Conservation (phyloP, 1,140 invertebrate genomes). For the Atta colombica region DNA sequence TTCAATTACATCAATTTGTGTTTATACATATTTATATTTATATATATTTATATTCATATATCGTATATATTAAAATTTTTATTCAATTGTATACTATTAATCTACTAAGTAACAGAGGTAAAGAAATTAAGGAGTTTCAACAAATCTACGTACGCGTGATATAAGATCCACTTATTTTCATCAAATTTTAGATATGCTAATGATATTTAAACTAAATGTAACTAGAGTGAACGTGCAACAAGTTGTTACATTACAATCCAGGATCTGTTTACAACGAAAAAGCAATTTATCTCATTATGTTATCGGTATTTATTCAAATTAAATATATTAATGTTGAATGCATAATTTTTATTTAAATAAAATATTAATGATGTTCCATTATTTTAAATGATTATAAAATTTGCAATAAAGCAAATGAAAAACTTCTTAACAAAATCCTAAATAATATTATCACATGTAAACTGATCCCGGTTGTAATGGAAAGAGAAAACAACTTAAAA, state of each 20-base stretch:
- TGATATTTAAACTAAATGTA: conserved; percentile 75
- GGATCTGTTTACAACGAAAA: conserved; percentile 41
- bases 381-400: conserved; percentile 6
- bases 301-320: conserved; percentile 25
- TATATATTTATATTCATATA: conserved; percentile 80
- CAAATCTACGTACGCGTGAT: conserved; percentile 71
- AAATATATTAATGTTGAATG: conserved; percentile 26
- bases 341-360: conserved; percentile 15
- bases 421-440: background rate
- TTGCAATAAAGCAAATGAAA: background rate
- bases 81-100: conserved; percentile 80
- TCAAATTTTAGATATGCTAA: conserved; percentile 70
- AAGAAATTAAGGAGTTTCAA: conserved; percentile 76
- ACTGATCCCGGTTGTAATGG: conserved; percentile 28
- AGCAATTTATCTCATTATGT: conserved; percentile 4
- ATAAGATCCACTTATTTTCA: conserved; percentile 61
- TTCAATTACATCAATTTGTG: conserved; percentile 83
- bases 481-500: conserved; percentile 42
- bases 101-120: conserved; percentile 80
- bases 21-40: conserved; percentile 81
- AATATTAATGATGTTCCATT: background rate
- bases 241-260: conserved; percentile 59
- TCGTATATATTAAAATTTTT: conserved; percentile 80
- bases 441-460: conserved; percentile 20
- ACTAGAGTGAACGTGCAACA: conserved; percentile 78